A percentile compares a stretch with the other conserved stretches of the same genome.
These are phyloP conservation scores for Terebella lapidaria DNA, from an alignment of 2,888 invertebrate species.

Conservation along the genomic window DNA sequence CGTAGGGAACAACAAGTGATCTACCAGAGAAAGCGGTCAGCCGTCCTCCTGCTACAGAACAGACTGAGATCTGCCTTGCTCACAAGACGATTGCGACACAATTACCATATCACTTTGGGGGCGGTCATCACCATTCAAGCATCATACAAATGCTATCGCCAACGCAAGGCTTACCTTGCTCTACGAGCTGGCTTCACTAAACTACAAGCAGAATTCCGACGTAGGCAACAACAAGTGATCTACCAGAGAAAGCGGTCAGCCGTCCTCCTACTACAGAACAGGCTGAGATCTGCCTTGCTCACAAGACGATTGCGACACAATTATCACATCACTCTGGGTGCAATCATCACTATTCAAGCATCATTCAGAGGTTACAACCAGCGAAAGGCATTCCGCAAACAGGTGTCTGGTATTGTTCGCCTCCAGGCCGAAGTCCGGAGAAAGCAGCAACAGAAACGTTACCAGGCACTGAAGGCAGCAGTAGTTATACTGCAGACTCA, in stretches of 20 bases:
- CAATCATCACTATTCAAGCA: conserved; percentile 3
- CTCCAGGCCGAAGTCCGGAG: background rate
- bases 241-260: background rate
- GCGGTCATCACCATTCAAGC: background rate
- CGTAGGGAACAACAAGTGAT: too few species aligned
- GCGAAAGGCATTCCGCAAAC: background rate
- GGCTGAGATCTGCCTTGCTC: too few species aligned
- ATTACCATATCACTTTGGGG: background rate
- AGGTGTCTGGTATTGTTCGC: background rate
- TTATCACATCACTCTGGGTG: background rate
- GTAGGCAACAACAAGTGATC: background rate
- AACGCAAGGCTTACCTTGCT: background rate
- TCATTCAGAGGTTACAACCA: background rate
- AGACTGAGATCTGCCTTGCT: background rate
- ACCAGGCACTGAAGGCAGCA: too few species aligned
- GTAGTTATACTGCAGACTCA: too few species aligned
- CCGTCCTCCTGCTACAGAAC: conserved; percentile 3
- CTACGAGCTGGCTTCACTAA: background rate
- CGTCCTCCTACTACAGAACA: background rate
- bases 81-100: background rate
- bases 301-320: too few species aligned
- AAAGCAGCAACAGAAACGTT: too few species aligned
- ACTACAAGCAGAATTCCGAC: background rate
- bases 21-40: too few species aligned
- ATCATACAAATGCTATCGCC: background rate